Conservation (phyloP, 2,797 vertebrate genomes). For the Perodicticus potto region DNA sequence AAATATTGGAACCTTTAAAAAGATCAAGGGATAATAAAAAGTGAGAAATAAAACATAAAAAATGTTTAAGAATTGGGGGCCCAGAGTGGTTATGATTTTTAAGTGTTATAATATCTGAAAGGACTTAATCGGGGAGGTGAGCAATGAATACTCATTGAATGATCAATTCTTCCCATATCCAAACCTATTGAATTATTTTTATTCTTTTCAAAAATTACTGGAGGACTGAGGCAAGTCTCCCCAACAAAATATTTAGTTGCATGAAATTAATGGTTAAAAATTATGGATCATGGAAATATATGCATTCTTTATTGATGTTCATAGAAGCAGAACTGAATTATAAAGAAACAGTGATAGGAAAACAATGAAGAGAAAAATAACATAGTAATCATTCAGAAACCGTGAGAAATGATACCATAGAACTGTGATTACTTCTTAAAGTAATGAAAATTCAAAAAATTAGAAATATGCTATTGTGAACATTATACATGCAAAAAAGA, state of each 20-base stretch:
- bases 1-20: not conserved
- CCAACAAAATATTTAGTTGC: not conserved
- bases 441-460: conserved; percentile 33
- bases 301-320: not conserved
- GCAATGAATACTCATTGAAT: not conserved
- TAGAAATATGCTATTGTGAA: conserved; percentile 19
- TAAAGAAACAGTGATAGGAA: not conserved
- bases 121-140: not conserved
- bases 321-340: not conserved
- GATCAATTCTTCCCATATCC: not conserved
- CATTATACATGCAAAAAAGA: not conserved
- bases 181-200: not conserved
- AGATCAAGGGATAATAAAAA: not conserved
- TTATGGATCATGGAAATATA: not conserved
- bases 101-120: not conserved
- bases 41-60: not conserved
- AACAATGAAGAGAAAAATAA: not conserved
- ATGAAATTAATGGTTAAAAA: conserved; percentile 26
- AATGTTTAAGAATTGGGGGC: not conserved
- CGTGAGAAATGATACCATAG: not conserved
- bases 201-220: not conserved
- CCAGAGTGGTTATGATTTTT: not conserved
- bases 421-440: conserved; percentile 28
- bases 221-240: not conserved
- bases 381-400: conserved; percentile 39